Conservation (phyloP, 2,888 invertebrate genomes). For the Pheosia gnoma region DNA sequence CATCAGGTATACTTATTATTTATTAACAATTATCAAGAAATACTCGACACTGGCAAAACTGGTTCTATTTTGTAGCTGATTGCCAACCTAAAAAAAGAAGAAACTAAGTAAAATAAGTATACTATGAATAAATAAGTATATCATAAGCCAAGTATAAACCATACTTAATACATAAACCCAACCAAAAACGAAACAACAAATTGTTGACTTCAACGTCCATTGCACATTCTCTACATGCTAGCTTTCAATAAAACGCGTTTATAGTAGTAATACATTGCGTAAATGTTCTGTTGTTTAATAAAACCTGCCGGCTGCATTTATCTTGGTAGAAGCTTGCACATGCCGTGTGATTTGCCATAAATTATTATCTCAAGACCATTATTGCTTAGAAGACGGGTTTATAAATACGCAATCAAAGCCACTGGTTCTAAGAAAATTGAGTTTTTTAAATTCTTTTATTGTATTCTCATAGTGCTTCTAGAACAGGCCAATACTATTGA, state of each 20-base stretch:
- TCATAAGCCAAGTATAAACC: too few relatives aligned
- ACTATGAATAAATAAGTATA: too few relatives aligned
- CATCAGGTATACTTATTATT: too few relatives aligned
- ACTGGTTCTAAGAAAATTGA: conserved; percentile 38
- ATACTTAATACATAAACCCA: background rate
- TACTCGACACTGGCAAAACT: too few relatives aligned
- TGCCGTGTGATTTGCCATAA: conserved; percentile 47
- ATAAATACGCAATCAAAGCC: conserved; percentile 37
- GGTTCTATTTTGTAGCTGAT: too few relatives aligned
- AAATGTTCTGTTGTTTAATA: conserved; percentile 15
- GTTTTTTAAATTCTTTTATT: conserved; percentile 10
- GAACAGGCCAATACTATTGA: too few relatives aligned
- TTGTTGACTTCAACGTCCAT: conserved; percentile 10
- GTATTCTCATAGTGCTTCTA: conserved; percentile 13
- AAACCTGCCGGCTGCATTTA: conserved; percentile 12
- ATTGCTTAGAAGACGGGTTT: conserved; percentile 52
- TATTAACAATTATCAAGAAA: too few relatives aligned
- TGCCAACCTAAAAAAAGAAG: too few relatives aligned
- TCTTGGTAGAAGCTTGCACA: conserved; percentile 33
- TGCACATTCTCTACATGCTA: conserved; percentile 11
- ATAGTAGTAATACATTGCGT: conserved; percentile 22
- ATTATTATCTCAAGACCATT: conserved; percentile 33
- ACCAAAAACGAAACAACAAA: conserved; percentile 5
- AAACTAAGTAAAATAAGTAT: too few relatives aligned
- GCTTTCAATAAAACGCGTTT: background rate